Conservation (phyloP, 1,140 invertebrate genomes). For the Drosophila arawakana region DNA sequence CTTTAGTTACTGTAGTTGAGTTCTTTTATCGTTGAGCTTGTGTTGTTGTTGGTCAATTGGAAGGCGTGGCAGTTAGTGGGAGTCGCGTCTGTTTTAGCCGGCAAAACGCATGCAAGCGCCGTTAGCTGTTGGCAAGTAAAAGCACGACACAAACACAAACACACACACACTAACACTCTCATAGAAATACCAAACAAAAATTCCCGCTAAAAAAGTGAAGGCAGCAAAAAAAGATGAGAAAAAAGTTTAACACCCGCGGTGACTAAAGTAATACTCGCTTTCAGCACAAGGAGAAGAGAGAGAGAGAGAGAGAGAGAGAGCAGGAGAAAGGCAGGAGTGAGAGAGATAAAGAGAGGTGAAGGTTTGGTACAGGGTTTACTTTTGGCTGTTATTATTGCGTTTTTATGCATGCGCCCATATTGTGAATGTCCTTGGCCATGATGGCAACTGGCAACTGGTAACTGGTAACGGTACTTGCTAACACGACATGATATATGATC, state of each 20-base stretch:
- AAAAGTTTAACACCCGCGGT: conserved; percentile 73
- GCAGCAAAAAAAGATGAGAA: conserved; percentile 26
- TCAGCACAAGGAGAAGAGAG: conserved; percentile 4
- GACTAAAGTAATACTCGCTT: conserved; percentile 72
- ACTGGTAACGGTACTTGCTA: conserved; percentile 9
- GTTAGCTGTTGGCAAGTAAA: conserved; percentile 19
- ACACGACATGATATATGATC: conserved; percentile 75
- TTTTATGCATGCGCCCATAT: conserved; percentile 81
- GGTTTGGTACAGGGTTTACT: conserved; percentile 13
- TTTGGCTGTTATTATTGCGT: conserved; percentile 77
- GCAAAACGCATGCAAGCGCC: conserved; percentile 53
- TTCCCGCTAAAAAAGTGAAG: conserved; percentile 42
- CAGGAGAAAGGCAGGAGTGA: no score
- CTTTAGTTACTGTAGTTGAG: conserved; percentile 37
- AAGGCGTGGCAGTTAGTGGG: conserved; percentile 29
- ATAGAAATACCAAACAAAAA: conserved; percentile 48
- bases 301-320: not conserved
- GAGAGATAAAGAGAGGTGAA: not conserved
- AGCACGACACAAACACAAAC: conserved; percentile 16
- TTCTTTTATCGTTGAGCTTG: conserved; percentile 22
- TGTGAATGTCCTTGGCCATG: conserved; percentile 81
- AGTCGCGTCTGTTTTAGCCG: conserved; percentile 51
- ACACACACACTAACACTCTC: conserved; percentile 33
- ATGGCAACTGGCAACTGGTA: conserved; percentile 51
- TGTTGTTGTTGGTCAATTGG: conserved; percentile 6